phyloP scores from a whole-genome alignment of 2,113 vertebrate genomes.

The Bos taurus region ARS-UCD2.0 NC_037339.1:69724501-69725000 shows the following conservation, averaged over 20 bases:
- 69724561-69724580: neutral
- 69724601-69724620: neutral
- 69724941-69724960: neutral
- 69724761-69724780: neutral
- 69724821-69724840: neutral
- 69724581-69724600: fast-evolving
- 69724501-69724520: neutral
- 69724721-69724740: neutral
- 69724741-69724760: fast-evolving
- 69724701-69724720: neutral
- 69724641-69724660: neutral
- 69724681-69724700: neutral
- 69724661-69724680: neutral
- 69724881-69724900: neutral
- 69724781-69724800: neutral
- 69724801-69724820: fast-evolving
- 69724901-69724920: neutral
- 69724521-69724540: neutral
- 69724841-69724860: neutral
- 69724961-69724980: neutral
- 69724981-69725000: neutral
- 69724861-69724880: neutral
- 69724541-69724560: neutral
- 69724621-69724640: fast-evolving
- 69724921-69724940: neutral